These are phyloP conservation scores for Cataglyphis hispanica DNA, from an alignment of 1,140 invertebrate genomes.

Conservation along the genomic window DNA sequence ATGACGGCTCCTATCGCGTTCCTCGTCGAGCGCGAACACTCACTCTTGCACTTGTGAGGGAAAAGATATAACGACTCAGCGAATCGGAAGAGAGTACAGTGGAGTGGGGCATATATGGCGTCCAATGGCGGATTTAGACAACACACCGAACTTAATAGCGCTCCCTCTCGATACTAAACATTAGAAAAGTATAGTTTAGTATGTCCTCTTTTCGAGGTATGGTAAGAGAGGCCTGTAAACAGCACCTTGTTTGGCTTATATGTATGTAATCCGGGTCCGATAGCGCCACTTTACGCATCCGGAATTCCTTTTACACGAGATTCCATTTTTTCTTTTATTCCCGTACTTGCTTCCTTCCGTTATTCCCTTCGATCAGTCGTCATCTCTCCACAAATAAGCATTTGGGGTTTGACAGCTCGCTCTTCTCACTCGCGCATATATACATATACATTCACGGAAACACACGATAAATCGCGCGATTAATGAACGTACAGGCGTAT, in stretches of 20 bases:
- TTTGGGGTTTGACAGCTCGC: too few species aligned
- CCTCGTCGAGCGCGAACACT: not conserved
- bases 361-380: too few species aligned
- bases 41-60: not conserved
- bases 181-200: not conserved
- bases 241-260: not conserved
- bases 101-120: slow-evolving; percentile 9
- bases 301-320: not conserved
- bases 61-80: not conserved
- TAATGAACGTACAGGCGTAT: not conserved
- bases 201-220: too few species aligned
- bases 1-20: slow-evolving; percentile 18
- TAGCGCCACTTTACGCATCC: not conserved
- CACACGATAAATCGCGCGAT: not conserved
- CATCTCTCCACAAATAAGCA: too few species aligned
- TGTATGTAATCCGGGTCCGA: not conserved
- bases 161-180: not conserved
- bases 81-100: not conserved
- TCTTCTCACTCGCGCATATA: not conserved
- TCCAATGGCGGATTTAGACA: not conserved
- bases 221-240: not conserved
- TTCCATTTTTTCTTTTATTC: not conserved
- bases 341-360: not conserved
- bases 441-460: not conserved
- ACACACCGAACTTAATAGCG: too few species aligned